These are phyloP conservation scores for rabbit (Oryctolagus cuniculus) DNA, from an alignment of 2,113 vertebrate genomes.

Conservation along the genomic window DNA sequence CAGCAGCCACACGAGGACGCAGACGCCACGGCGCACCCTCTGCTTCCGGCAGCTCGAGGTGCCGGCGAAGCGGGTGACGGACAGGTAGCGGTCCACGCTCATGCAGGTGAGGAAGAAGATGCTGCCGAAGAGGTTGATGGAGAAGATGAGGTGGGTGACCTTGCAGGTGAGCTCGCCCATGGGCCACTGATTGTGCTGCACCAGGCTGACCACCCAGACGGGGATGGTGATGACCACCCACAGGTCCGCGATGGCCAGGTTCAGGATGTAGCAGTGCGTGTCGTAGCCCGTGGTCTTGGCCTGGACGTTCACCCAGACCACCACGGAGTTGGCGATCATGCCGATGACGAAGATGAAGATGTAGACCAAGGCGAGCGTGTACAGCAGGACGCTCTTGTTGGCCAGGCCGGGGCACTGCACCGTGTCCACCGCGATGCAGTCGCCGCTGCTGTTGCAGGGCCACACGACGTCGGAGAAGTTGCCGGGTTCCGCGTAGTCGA, in stretches of 20 bases:
- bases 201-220: slow-evolving; percentile 92
- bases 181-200: slow-evolving; percentile 94
- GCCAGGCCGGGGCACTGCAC: slow-evolving; percentile 89
- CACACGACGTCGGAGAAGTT: slow-evolving; percentile 93
- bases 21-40: slow-evolving; percentile 88
- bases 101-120: slow-evolving; percentile 97
- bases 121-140: slow-evolving; percentile 95
- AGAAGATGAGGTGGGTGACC: slow-evolving; percentile 94
- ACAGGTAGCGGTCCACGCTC: slow-evolving; percentile 96
- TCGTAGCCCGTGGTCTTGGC: slow-evolving; percentile 93
- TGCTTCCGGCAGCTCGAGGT: slow-evolving; percentile 87
- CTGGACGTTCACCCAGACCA: slow-evolving; percentile 96
- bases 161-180: slow-evolving; percentile 94
- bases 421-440: slow-evolving; percentile 89
- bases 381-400: slow-evolving; percentile 91
- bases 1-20: slow-evolving; percentile 93
- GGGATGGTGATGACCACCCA: slow-evolving; percentile 94
- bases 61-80: slow-evolving; percentile 85
- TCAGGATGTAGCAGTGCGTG: slow-evolving; percentile 96
- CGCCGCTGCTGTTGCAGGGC: slow-evolving; percentile 87
- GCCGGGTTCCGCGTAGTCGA: slow-evolving; percentile 87
- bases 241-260: slow-evolving; percentile 94
- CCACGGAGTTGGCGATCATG: slow-evolving; percentile 94
- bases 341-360: slow-evolving; percentile 96
- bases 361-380: slow-evolving; percentile 93